A percentile compares a stretch with the other conserved stretches of the same genome.
phyloP scores from a whole-genome alignment of 30 jellyfish, hydroid and myxozoan genomes.

The Haliclystus octoradiatus region DNA sequence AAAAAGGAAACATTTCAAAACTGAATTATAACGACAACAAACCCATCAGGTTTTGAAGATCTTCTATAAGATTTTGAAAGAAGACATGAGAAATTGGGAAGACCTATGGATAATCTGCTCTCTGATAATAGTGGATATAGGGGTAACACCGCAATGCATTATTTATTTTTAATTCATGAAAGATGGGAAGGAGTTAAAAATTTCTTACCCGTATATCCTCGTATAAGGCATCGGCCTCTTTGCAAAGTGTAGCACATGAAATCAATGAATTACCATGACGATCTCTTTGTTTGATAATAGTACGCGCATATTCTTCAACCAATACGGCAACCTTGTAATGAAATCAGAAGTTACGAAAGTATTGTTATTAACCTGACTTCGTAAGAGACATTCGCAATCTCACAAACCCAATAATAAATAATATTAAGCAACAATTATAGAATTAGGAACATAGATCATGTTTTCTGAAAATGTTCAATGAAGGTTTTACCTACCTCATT shows the following conservation, averaged over 20 bases:
- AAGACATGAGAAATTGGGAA: too few species aligned
- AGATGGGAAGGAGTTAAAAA: background rate
- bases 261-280: conserved; percentile 67
- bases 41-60: too few species aligned
- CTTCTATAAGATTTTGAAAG: too few species aligned
- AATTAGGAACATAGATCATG: too few species aligned
- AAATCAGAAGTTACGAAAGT: background rate
- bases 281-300: conserved; percentile 38
- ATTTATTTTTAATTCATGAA: too few species aligned
- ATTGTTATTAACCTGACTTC: background rate
- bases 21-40: too few species aligned
- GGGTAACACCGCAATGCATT: too few species aligned
- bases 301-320: conserved; percentile 71
- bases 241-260: conserved; percentile 73
- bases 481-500: conserved; percentile 55
- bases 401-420: too few species aligned
- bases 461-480: too few species aligned
- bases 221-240: conserved; percentile 70
- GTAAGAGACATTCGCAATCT: background rate
- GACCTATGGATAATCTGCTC: too few species aligned
- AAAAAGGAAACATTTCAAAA: background rate
- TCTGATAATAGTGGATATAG: too few species aligned
- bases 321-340: conserved; percentile 45
- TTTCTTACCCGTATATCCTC: conserved; percentile 51
- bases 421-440: background rate